Evolutionary conservation across 1,140 invertebrate species (phyloP).

Genomic region (Brachionus koreanus): DNA sequence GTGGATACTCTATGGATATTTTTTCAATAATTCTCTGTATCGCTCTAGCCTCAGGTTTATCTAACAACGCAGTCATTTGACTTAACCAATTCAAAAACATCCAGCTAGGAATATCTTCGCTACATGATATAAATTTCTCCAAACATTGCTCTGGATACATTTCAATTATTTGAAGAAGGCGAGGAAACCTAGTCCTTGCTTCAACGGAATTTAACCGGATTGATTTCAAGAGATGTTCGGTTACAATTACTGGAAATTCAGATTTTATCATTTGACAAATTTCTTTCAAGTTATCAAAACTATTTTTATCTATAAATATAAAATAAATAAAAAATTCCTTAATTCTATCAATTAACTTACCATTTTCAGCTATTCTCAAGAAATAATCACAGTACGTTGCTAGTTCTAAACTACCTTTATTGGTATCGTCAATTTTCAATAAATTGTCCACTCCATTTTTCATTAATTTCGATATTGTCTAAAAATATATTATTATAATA

Average conservation of each 20-base stretch:
- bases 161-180: constrained; percentile 63
- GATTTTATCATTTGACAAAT: constrained; percentile 48
- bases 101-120: constrained; percentile 62
- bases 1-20: constrained; percentile 65
- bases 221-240: constrained; percentile 57
- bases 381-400: constrained; percentile 18
- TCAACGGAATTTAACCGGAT: constrained; percentile 64
- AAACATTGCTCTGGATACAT: constrained; percentile 53
- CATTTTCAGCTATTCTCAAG: constrained; percentile 25
- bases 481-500: no score
- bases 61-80: constrained; percentile 64
- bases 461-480: background rate
- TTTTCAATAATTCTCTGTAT: constrained; percentile 55
- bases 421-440: background rate
- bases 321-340: background rate
- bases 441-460: constrained; percentile 22
- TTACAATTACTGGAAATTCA: constrained; percentile 50
- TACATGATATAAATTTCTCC: constrained; percentile 47
- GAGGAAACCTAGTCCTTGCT: constrained; percentile 67
- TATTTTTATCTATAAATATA: constrained; percentile 47
- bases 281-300: constrained; percentile 51
- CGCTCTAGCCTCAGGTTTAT: constrained; percentile 56
- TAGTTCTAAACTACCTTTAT: constrained; percentile 24
- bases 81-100: constrained; percentile 68
- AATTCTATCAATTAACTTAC: background rate